These are phyloP conservation scores for Eurystomus glaucurus DNA, from an alignment of 2,797 vertebrate genomes.

Conservation along the genomic window DNA sequence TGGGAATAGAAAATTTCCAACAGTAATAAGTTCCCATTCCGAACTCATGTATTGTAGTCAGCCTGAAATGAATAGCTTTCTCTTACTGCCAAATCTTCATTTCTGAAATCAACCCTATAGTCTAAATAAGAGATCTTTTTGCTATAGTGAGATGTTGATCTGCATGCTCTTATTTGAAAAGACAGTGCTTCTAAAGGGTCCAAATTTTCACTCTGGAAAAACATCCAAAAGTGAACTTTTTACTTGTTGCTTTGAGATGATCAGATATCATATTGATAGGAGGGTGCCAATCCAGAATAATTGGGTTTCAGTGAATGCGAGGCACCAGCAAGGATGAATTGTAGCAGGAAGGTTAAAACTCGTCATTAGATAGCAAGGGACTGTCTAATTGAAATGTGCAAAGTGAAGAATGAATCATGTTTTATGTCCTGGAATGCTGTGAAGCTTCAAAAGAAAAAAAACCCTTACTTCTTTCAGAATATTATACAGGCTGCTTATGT, in stretches of 20 bases:
- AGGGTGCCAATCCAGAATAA: not conserved
- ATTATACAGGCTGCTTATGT: not conserved
- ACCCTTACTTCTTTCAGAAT: not conserved
- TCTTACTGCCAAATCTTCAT: not conserved
- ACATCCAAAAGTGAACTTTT: not conserved
- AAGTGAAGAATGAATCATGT: not conserved
- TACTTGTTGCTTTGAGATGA: not conserved
- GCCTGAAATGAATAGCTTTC: not conserved
- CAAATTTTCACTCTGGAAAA: not conserved
- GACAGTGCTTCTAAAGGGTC: not conserved
- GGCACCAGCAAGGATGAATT: not conserved
- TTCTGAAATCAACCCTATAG: not conserved
- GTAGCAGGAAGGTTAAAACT: not conserved
- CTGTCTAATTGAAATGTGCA: constrained; percentile 9
- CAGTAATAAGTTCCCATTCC: not conserved
- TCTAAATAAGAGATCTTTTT: not conserved
- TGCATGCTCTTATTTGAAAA: not conserved
- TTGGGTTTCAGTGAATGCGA: not conserved
- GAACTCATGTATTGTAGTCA: not conserved
- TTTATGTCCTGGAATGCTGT: not conserved
- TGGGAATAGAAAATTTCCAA: not conserved
- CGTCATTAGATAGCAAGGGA: not conserved
- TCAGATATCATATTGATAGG: not conserved
- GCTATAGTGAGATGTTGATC: not conserved
- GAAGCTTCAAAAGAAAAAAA: not conserved